Conservation (phyloP, 2,888 invertebrate genomes). For the Macaria liturata region DNA sequence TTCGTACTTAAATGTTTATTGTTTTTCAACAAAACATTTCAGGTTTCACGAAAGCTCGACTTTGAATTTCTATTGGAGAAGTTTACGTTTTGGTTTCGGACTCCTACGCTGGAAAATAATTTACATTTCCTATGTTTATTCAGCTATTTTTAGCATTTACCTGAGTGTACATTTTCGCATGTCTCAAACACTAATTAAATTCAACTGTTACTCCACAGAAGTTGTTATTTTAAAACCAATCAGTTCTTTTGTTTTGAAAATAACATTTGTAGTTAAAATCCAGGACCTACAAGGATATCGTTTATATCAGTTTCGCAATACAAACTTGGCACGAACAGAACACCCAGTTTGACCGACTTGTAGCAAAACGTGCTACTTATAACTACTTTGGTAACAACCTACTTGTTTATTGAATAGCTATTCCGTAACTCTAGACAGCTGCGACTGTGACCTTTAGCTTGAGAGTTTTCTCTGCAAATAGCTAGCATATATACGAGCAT, state of each 20-base stretch:
- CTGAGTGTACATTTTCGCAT: no score
- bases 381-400: conserved; percentile 2
- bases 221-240: no score
- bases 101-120: conserved; percentile 1
- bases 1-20: conserved; percentile 10
- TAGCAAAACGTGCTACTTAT: neutral
- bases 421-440: conserved; percentile 46
- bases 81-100: conserved; percentile 12
- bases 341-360: conserved; percentile 44
- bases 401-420: conserved; percentile 54
- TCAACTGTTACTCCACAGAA: no score
- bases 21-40: conserved; percentile 20
- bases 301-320: conserved; percentile 35
- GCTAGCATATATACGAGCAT: no score
- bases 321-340: conserved; percentile 44
- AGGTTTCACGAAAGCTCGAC: conserved; percentile 18
- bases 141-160: no score
- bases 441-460: conserved; percentile 47
- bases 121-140: neutral
- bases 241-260: no score
- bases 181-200: no score
- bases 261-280: no score
- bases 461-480: conserved; percentile 16
- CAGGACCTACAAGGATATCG: conserved; percentile 24
- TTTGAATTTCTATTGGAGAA: conserved; percentile 23